Evolutionary conservation across 92 coral and sea anemone species (phyloP).

Genomic region (Epizoanthus rinbou): DNA sequence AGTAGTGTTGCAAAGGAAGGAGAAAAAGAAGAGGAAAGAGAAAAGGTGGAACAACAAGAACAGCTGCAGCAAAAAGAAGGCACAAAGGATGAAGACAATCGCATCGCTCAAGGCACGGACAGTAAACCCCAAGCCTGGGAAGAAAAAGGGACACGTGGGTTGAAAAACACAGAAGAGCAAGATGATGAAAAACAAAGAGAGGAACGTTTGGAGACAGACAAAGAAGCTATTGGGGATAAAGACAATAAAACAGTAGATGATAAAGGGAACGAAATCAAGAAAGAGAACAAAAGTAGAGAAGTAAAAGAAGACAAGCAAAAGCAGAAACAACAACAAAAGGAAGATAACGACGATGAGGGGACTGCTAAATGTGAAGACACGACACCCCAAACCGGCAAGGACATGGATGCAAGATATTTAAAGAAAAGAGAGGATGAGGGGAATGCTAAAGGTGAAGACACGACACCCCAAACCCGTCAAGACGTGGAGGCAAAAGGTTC

Average conservation of each 20-base stretch:
- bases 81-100: neutral
- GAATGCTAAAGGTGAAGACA: no score
- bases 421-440: no score
- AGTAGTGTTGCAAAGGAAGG: neutral
- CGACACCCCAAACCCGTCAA: no score
- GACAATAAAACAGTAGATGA: neutral
- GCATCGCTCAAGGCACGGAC: no score
- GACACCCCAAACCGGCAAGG: no score
- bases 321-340: no score
- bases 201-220: neutral
- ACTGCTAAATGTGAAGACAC: no score
- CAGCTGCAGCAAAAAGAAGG: neutral
- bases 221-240: neutral
- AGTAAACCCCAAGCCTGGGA: neutral
- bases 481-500: no score
- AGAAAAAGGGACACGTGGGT: neutral
- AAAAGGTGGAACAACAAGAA: neutral
- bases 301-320: no score
- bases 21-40: neutral
- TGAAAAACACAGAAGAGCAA: no score
- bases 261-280: neutral
- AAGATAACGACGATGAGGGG: no score
- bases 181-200: neutral
- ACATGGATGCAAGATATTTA: no score
- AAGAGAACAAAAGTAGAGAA: neutral